A percentile compares a stretch with the other conserved stretches of the same genome.
These are phyloP conservation scores for Drosophila seclusa DNA, from an alignment of 2,888 invertebrate genomes.

Conservation along the genomic window DNA sequence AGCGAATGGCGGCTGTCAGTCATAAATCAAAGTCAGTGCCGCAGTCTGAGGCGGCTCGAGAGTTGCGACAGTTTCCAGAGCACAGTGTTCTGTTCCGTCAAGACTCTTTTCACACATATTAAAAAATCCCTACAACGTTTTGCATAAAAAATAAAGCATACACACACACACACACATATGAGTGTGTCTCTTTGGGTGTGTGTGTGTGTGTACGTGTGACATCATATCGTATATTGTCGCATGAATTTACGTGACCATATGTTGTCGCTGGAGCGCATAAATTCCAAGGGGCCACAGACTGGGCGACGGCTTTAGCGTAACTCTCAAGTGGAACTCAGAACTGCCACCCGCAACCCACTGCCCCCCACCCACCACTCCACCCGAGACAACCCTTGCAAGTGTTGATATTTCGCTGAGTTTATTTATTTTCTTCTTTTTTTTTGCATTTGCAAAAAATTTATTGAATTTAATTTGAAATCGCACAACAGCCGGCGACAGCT, in stretches of 20 bases:
- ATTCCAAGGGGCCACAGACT: conserved; percentile 75
- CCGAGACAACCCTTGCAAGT: conserved; percentile 60
- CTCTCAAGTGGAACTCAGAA: conserved; percentile 62
- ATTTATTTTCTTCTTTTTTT: conserved; percentile 20
- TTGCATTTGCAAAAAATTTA: conserved; percentile 70
- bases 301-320: conserved; percentile 56
- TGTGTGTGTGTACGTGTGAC: conserved; percentile 67
- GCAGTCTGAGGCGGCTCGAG: conserved; percentile 32
- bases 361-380: background rate
- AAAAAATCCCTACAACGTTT: conserved; percentile 78
- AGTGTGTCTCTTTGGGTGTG: background rate
- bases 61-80: conserved; percentile 51
- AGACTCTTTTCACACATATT: conserved; percentile 65
- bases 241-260: conserved; percentile 81
- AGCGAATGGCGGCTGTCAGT: conserved; percentile 65
- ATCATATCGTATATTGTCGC: conserved; percentile 81
- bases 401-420: conserved; percentile 65
- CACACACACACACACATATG: conserved; percentile 23
- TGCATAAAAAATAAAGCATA: conserved; percentile 77
- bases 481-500: conserved; percentile 66
- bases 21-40: conserved; percentile 49
- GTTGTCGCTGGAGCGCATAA: conserved; percentile 79
- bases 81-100: conserved; percentile 35
- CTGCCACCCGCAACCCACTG: conserved; percentile 14
- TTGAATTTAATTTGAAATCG: conserved; percentile 79